Evolutionary conservation across 2,113 vertebrate genomes (phyloP).

Genomic region (Strix uralensis): DNA sequence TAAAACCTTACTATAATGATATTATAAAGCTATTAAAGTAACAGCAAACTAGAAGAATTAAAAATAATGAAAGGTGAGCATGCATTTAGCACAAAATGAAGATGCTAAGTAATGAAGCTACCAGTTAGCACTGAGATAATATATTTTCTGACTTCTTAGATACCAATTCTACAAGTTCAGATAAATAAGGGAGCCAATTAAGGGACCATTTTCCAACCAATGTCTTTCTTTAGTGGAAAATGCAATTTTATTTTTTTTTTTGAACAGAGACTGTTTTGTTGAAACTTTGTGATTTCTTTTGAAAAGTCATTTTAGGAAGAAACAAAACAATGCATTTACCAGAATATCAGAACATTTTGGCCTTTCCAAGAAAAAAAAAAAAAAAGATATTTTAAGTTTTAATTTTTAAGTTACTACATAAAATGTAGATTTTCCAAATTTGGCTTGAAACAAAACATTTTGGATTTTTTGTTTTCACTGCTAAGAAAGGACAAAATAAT

Average conservation of each 20-base stretch:
- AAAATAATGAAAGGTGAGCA: neutral
- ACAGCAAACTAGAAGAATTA: neutral
- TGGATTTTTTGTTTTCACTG: neutral
- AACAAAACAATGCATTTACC: neutral
- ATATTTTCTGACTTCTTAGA: neutral
- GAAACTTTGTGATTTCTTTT: neutral
- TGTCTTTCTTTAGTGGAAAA: neutral
- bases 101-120: neutral
- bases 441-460: neutral
- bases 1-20: neutral
- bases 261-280: neutral
- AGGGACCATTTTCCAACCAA: neutral
- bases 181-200: neutral
- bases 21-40: neutral
- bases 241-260: neutral
- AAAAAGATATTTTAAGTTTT: neutral
- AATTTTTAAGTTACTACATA: neutral
- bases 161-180: neutral
- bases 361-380: neutral
- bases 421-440: neutral
- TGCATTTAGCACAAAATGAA: neutral
- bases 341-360: neutral
- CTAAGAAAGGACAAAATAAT: neutral
- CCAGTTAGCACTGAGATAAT: neutral
- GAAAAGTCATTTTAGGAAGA: neutral